phyloP scores from a whole-genome alignment of 1,140 invertebrate genomes.

The Scaptomyza hsui region DNA sequence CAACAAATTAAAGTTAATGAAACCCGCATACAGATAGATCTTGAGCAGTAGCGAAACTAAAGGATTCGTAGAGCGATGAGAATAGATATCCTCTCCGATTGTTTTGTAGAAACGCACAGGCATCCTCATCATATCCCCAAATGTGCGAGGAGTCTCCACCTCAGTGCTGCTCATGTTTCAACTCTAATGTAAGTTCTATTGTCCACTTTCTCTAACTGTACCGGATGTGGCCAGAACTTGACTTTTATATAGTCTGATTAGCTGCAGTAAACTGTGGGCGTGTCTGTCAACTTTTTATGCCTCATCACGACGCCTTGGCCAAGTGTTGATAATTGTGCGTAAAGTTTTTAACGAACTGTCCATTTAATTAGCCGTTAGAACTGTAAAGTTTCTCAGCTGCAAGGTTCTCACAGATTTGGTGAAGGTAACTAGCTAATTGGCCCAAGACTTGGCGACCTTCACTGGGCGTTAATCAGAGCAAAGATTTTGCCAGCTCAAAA shows the following conservation, averaged over 20 bases:
- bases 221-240: not conserved
- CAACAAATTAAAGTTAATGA: constrained; percentile 72
- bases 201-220: constrained; percentile 37
- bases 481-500: constrained; percentile 18
- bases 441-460: constrained; percentile 29
- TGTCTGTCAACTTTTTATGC: constrained; percentile 59
- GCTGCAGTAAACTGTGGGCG: constrained; percentile 33
- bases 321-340: constrained; percentile 79
- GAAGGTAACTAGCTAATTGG: constrained; percentile 19
- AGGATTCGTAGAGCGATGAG: constrained; percentile 59
- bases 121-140: constrained; percentile 63
- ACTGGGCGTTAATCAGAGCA: constrained; percentile 48
- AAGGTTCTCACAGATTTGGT: constrained; percentile 21
- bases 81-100: constrained; percentile 76
- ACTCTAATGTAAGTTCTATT: not conserved
- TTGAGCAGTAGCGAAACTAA: constrained; percentile 46
- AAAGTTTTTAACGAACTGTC: constrained; percentile 57
- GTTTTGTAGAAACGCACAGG: constrained; percentile 67
- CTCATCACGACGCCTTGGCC: constrained; percentile 57
- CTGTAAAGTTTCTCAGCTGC: constrained; percentile 60
- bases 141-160: constrained; percentile 32
- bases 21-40: constrained; percentile 64
- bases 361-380: constrained; percentile 63
- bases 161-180: constrained; percentile 22
- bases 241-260: constrained; percentile 47